Evolutionary conservation across 1,140 invertebrate genomes (phyloP), one percentile per base, ranked within the genome.

Genomic region (Holcopasites calliopsidis): DNA sequence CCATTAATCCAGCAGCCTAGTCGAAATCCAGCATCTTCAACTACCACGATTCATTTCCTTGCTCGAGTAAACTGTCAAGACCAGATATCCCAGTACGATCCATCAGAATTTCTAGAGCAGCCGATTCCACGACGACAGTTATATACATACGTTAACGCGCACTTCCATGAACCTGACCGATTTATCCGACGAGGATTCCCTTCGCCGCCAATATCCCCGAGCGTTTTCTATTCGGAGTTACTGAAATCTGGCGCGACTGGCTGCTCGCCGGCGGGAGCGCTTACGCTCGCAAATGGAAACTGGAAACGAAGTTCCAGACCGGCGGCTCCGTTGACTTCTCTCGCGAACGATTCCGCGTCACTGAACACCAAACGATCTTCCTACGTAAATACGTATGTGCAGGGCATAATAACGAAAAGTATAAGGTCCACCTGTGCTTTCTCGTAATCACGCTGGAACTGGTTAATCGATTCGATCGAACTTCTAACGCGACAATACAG

Each of bases 281-380:
- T 85, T 84, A 85, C 76, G 64, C 52, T 76, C 84, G 42, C 73
- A 80, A 85, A 85, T 86, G 84, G 82, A 85, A 86, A 86, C 84
- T 86, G 76, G 84, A 81, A 81, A 81, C 31, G 78, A 80, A 80
- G 50, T 44, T 49, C 31, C 38, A 47, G 23, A 33, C 7, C 5
- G n/a, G 16, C 52, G 10, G 44, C 18, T n/a, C 8, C 18, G 50
- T 42, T 16, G 40, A 40, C 57, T 77, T 77, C 77, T 71, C 47
- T 49, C n/a, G 31, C 33, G 64, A 7, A 47, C 10, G n/a, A 73
- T 21, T 66, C 18, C 28, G 13, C 26, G 54, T 33, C 23, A 0
- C n/a, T 47, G 54, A 79, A 80, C 66, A 44, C 31, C 49, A 6
- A 77, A 76, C 57, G 69, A 38, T 10, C 23, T 38, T 4, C 18